Percentiles rank a stretch among this genome's conserved stretches.
These are phyloP conservation scores for Apoda limacodes DNA, from an alignment of 2,888 invertebrate genomes.

Conservation along the genomic window DNA sequence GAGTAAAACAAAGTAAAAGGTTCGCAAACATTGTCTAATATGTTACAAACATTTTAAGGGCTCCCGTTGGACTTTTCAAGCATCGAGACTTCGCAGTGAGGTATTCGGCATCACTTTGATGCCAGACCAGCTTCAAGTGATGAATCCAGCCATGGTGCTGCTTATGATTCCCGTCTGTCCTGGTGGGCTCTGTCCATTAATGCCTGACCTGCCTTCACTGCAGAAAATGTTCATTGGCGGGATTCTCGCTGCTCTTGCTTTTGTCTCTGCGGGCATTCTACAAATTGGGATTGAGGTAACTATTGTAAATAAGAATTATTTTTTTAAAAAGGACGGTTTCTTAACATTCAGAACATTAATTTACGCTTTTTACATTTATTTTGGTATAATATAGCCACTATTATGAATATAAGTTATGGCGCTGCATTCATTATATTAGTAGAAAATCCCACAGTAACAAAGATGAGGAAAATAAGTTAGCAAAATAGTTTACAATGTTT, in stretches of 20 bases:
- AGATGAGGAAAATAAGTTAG: too few species aligned
- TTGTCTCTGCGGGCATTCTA: slow-evolving; percentile 73
- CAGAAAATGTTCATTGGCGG: slow-evolving; percentile 84
- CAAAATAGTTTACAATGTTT: too few species aligned
- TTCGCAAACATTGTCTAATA: too few species aligned
- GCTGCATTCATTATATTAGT: too few species aligned
- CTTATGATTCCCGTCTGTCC: slow-evolving; percentile 76
- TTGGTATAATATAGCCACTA: too few species aligned
- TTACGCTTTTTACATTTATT: too few species aligned
- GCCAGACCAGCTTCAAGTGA: slow-evolving; percentile 86
- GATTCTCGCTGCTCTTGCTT: slow-evolving; percentile 73
- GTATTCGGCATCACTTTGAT: slow-evolving; percentile 62
- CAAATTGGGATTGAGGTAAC: slow-evolving; percentile 67
- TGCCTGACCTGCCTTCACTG: slow-evolving; percentile 67
- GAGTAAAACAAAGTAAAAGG: too few species aligned
- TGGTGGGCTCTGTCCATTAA: slow-evolving; percentile 49
- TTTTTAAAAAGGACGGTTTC: not conserved
- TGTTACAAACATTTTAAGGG: slow-evolving; percentile 49
- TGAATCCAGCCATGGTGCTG: slow-evolving; percentile 80
- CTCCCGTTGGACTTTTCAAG: slow-evolving; percentile 84
- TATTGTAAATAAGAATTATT: too few species aligned
- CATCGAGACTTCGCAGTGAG: slow-evolving; percentile 75
- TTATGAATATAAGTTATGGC: too few species aligned
- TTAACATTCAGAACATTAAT: too few species aligned
- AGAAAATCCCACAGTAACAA: too few species aligned